A percentile compares a stretch with the other conserved stretches of the same genome.
These are phyloP conservation scores for Heteromyza rotundicornis DNA, from an alignment of 2,888 invertebrate genomes.

Conservation along the genomic window DNA sequence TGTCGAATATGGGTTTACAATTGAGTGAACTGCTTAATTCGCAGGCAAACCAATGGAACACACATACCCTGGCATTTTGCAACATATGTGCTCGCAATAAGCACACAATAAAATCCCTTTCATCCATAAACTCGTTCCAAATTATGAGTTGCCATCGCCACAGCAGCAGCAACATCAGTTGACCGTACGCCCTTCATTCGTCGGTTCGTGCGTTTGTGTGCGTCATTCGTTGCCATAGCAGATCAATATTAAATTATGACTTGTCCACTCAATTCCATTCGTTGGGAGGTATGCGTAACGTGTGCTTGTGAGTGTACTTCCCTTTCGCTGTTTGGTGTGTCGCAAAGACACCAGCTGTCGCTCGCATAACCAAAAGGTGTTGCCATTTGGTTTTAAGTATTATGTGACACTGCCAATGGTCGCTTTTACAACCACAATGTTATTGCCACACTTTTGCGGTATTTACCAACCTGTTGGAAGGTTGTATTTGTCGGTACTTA, in stretches of 20 bases:
- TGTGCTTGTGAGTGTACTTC: not conserved
- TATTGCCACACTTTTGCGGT: too few relatives aligned
- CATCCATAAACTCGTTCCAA: not conserved
- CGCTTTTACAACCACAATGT: too few relatives aligned
- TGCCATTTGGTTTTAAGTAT: not conserved
- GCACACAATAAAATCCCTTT: not conserved
- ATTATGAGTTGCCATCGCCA: not conserved
- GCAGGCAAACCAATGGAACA: not conserved
- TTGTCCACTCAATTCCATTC: not conserved
- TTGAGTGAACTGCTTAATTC: conserved; percentile 3
- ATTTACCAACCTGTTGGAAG: too few relatives aligned
- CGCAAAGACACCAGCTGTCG: too few relatives aligned
- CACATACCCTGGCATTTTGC: conserved; percentile 28
- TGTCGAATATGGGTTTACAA: not conserved
- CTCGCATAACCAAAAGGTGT: conserved; percentile 7
- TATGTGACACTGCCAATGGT: too few relatives aligned
- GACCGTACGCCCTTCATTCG: not conserved
- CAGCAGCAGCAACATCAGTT: too few relatives aligned
- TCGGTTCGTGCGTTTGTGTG: too few relatives aligned
- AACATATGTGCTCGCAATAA: conserved; percentile 16
- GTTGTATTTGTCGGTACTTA: too few relatives aligned
- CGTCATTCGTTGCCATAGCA: not conserved
- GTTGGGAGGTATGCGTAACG: not conserved
- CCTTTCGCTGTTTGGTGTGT: not conserved
- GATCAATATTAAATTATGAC: not conserved